Base-by-base conservation (phyloP, 2,888 invertebrate genomes). In the Mimachlamys varia region DNA sequence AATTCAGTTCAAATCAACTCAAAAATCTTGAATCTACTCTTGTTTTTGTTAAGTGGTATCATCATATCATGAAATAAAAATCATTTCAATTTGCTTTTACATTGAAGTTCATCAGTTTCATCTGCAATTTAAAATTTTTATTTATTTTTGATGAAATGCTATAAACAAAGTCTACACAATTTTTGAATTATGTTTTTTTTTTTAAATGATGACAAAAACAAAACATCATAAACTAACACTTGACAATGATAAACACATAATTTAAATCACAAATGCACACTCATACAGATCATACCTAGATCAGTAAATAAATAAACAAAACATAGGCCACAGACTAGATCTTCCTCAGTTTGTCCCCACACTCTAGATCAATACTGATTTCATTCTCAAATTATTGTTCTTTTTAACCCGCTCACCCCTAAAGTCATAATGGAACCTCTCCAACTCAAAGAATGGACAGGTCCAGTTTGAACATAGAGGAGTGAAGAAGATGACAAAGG, bases 261-360 rank as follows among this genome's bases (percentile, higher is more conserved):
- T 15, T 53, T 19, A 22, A 33, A 76, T 76, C 76, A 27, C 76
- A 76, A 76, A 76, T 33, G 33, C 76, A 76, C 22, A 10, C 27
- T 33, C 12, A 76, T 33, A 76, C 13, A 15, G 76, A 33, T 53
- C 1, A 15, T 10, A 76, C 27, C 62, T 27, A 76, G 27, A 76
- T 76, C 7, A 27, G 22, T 76, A 76, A 76, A 76, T 76, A 76
- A 76, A 76, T 76, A 76, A n/a, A 33, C 76, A 76, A 76, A 22
- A 76, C 76, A 76, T 15, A 76, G 76, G 76, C 76, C 27, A 76
- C 76, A 76, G 76, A 76, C 76, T 76, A 76, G 76, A 76, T 27
- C 27, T 27, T 27, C 76, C 12, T 22, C 27, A 58, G 58, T 58
- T 58, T 58, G 19, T 76, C 76, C 13, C 76, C 76, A 33, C 27